A percentile compares a stretch with the other conserved stretches of the same genome.
Evolutionary conservation across 2,113 vertebrate species (phyloP).

Genomic region (Amia ocellicauda): DNA sequence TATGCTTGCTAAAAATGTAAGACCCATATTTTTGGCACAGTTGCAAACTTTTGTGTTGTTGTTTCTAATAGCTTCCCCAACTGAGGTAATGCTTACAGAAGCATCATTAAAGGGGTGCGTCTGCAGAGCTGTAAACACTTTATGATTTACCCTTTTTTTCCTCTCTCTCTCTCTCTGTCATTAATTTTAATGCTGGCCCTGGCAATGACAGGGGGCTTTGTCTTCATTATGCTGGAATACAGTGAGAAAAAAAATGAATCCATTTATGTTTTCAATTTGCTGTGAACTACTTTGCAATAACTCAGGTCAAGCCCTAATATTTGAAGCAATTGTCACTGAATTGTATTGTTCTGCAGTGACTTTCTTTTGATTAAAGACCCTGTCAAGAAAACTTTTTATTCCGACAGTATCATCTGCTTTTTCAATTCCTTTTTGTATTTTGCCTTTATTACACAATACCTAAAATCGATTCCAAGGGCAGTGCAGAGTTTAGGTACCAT

Average conservation of each 20-base stretch:
- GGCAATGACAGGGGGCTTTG: constrained; percentile 53
- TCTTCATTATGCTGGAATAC: constrained; percentile 77
- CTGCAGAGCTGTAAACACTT: constrained; percentile 9
- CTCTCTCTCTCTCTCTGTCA: constrained; percentile 31
- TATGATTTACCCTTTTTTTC: not conserved
- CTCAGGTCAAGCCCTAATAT: constrained; percentile 80
- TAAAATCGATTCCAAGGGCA: constrained; percentile 17
- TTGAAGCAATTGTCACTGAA: constrained; percentile 58
- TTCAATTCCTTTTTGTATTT: constrained; percentile 23
- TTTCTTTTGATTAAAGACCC: constrained; percentile 73
- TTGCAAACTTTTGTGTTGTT: too few species aligned
- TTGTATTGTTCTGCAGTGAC: constrained; percentile 58
- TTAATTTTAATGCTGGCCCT: constrained; percentile 67
- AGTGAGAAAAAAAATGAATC: constrained; percentile 57
- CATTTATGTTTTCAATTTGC: constrained; percentile 81
- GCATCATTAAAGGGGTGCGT: not conserved
- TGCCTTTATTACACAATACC: constrained; percentile 19
- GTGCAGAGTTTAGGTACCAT: constrained; percentile 9
- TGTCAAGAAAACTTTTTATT: constrained; percentile 60
- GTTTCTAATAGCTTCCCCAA: not conserved
- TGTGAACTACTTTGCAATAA: constrained; percentile 74
- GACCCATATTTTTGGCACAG: too few species aligned
- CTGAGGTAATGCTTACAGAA: not conserved
- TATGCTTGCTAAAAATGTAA: not conserved
- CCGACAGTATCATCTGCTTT: constrained; percentile 40